Percentiles rank a stretch among this genome's conserved stretches.
Conservation (phyloP, 1,140 invertebrate species). For the Geopemphigus sp. region DNA sequence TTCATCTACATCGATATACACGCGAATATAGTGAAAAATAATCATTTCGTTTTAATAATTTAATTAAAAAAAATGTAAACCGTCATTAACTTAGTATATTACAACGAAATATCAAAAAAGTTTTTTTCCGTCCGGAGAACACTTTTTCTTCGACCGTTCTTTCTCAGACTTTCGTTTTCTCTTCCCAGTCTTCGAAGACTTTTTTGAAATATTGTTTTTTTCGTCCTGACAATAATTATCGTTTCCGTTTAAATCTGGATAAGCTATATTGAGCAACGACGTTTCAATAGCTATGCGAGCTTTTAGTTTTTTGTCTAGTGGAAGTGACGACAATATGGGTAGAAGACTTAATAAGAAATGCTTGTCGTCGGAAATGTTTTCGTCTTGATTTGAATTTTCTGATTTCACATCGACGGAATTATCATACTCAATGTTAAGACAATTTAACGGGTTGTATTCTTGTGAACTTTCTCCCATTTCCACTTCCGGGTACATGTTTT, state of each 20-base stretch:
- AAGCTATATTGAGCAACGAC: conserved; percentile 14
- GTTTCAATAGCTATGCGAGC: conserved; percentile 35
- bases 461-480: neutral
- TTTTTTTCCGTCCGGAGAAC: neutral
- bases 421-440: neutral
- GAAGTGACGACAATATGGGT: conserved; percentile 9
- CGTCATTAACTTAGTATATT: neutral
- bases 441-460: neutral
- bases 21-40: neutral
- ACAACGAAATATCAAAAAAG: neutral
- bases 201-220: neutral
- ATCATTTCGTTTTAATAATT: too few species aligned
- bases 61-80: too few species aligned
- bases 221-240: neutral
- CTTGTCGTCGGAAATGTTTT: conserved; percentile 41
- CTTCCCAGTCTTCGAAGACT: conserved; percentile 1
- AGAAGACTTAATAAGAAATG: conserved; percentile 39
- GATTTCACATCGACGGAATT: neutral
- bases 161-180: conserved; percentile 1
- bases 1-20: neutral
- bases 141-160: neutral
- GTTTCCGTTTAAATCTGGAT: neutral
- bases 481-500: conserved; percentile 34
- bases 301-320: conserved; percentile 20
- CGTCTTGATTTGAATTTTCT: neutral